These are phyloP conservation scores for Lithophane leautieri DNA, from an alignment of 2,888 invertebrate genomes.

Conservation along the genomic window DNA sequence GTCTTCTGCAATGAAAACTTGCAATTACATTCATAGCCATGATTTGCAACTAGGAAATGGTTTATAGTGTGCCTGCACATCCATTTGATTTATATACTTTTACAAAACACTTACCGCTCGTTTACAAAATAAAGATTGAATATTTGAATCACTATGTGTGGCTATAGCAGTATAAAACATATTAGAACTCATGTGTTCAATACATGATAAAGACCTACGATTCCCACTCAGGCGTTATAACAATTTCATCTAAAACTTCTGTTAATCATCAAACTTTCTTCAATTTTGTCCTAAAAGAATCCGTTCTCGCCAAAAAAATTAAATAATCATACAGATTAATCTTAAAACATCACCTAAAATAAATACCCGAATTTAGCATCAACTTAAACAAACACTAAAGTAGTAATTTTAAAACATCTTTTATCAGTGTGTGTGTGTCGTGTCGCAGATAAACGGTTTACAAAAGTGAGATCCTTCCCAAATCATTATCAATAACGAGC, in stretches of 20 bases:
- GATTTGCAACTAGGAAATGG: not conserved
- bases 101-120: not conserved
- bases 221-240: too few relatives aligned
- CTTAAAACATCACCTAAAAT: not conserved
- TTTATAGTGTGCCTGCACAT: not conserved
- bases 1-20: not conserved
- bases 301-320: not conserved
- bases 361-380: too few relatives aligned
- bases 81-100: too few relatives aligned
- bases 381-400: not conserved
- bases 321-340: not conserved
- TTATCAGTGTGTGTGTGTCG: not conserved
- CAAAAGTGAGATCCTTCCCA: conserved; percentile 12
- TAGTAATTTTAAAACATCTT: not conserved
- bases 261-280: not conserved
- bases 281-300: not conserved
- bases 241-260: not conserved
- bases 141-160: not conserved
- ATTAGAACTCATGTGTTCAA: too few relatives aligned
- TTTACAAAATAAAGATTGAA: not conserved
- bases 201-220: not conserved
- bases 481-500: conserved; percentile 41
- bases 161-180: not conserved
- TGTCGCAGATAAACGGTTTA: not conserved
- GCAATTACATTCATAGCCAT: not conserved